Evolutionary conservation across 2,797 vertebrate genomes (phyloP).

Genomic region (Coccyzus lansbergi): DNA sequence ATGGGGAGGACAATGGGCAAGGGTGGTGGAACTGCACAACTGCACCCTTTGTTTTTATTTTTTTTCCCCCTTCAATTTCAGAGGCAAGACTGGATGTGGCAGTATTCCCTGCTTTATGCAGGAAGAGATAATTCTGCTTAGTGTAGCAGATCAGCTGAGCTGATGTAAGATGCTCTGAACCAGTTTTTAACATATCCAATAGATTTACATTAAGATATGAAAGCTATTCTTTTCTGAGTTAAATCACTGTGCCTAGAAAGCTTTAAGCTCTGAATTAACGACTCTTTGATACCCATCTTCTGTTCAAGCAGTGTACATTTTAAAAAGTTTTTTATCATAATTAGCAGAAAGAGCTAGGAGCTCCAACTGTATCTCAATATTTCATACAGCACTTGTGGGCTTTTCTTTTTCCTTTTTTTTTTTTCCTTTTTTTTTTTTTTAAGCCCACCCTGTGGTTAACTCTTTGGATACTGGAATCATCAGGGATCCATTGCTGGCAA

Average conservation of each 20-base stretch:
- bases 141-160: constrained; percentile 50
- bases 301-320: constrained; percentile 41
- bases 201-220: constrained; percentile 60
- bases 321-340: constrained; percentile 48
- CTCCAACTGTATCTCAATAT: constrained; percentile 4
- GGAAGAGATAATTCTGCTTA: constrained; percentile 47
- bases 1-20: not conserved
- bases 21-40: not conserved
- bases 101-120: not conserved
- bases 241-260: constrained; percentile 20
- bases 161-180: constrained; percentile 50
- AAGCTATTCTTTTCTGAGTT: constrained; percentile 49
- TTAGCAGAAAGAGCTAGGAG: constrained; percentile 29
- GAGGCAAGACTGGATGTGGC: not conserved
- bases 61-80: not conserved
- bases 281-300: constrained; percentile 33
- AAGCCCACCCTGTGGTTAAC: not conserved
- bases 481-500: constrained; percentile 35
- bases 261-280: constrained; percentile 46
- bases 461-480: not conserved
- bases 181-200: constrained; percentile 49
- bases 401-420: not conserved
- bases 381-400: not conserved
- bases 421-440: not conserved
- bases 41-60: not conserved